Base-by-base conservation (phyloP, 1,140 invertebrate genomes). In the Cotesia chilonis region DNA sequence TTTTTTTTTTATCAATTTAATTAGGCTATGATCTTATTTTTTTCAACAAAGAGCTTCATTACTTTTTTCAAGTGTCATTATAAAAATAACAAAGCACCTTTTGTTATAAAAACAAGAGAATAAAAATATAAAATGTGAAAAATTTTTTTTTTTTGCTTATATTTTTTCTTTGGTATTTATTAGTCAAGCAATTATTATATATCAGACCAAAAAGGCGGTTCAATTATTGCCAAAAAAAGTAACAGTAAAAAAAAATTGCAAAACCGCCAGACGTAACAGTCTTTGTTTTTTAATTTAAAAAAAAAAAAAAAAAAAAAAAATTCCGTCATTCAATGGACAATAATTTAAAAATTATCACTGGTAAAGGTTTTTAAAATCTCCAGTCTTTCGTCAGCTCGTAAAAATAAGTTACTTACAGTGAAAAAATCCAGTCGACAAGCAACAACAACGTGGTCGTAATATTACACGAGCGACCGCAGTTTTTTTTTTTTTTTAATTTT, bases 361-460 rank as follows among this genome's bases (percentile, higher is more conserved):
- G 57, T 36, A 37, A 68, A 17, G 47, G 47, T 66, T 66, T n/a
- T 17, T 9, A 47, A 66, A 66, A 10, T 20, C 7, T 66, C 38
- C 64, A 66, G 64, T 66, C 64, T 66, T 41, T 51, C 38, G 7
- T 59, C 38, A 47, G 64, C 64, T 51, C 38, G 64, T 66, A 14
- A 41, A 66, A 66, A 41, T 66, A 12, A 47, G 14, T 51, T 41
- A 66, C 57, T 47, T 61, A 61, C 20, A 59, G 14, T 12, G 14
- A 37, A 41, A 66, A 66, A 66, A 66, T 66, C 38, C 64, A 66
- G 38, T 66, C 64, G 64, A 66, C 36, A 66, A 66, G 64, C 64
- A 66, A 66, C 20, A 66, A 66, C 64, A 66, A 66, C 41, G 14
- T 51, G 64, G 38, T 41, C 17, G 47, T 66, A 38, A 38, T 66